phyloP scores from a whole-genome alignment of 2,797 vertebrate genomes.

The Chelon labrosus region DNA sequence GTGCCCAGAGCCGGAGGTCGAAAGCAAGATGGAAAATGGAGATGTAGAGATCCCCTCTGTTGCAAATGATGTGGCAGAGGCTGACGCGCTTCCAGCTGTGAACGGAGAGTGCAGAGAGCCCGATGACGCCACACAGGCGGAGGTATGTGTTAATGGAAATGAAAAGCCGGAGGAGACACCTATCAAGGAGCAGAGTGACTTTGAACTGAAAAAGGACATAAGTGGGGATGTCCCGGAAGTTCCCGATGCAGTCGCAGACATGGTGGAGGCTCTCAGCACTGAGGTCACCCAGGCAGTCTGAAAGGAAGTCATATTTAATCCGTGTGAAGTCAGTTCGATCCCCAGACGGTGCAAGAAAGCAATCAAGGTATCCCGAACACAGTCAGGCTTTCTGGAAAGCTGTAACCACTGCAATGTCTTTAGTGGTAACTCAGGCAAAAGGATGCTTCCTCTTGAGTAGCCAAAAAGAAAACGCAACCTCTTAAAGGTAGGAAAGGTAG shows the following conservation, averaged over 20 bases:
- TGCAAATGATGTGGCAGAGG: constrained; percentile 51
- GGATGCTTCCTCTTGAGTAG: constrained; percentile 75
- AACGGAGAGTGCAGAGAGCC: constrained; percentile 74
- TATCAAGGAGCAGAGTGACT: constrained; percentile 74
- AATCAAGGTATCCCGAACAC: constrained; percentile 65
- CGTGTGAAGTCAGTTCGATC: constrained; percentile 65
- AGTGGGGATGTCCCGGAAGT: constrained; percentile 69
- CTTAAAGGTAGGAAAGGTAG: constrained; percentile 49
- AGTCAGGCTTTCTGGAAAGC: constrained; percentile 72
- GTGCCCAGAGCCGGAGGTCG: constrained; percentile 46
- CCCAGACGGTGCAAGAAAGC: constrained; percentile 57
- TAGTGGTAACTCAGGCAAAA: constrained; percentile 78
- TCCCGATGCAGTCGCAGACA: constrained; percentile 64
- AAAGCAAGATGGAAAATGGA: constrained; percentile 81
- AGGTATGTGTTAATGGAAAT: constrained; percentile 80
- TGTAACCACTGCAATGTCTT: constrained; percentile 71
- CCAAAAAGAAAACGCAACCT: constrained; percentile 80
- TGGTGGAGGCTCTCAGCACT: constrained; percentile 71
- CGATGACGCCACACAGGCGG: constrained; percentile 36
- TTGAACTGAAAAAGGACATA: constrained; percentile 85
- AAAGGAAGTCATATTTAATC: constrained; percentile 61
- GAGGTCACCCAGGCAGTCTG: constrained; percentile 80
- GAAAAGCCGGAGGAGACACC: constrained; percentile 71
- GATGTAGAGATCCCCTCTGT: constrained; percentile 65
- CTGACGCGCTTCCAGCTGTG: constrained; percentile 60